A percentile compares a stretch with the other conserved stretches of the same genome.
These are phyloP conservation scores for Metalampra italica DNA, from an alignment of 2,888 invertebrate genomes.

Conservation along the genomic window DNA sequence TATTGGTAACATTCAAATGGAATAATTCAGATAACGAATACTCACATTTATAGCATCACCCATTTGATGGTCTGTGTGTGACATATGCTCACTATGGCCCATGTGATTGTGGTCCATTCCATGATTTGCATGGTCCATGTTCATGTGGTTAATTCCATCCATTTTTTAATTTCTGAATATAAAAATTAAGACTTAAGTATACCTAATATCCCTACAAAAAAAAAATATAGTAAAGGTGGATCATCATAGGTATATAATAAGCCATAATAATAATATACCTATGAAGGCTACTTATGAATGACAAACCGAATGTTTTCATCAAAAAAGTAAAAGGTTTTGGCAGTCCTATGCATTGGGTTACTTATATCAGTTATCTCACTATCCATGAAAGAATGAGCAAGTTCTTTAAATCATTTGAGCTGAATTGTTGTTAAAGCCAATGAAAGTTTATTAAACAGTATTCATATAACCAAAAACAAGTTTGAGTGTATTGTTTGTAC, in stretches of 20 bases:
- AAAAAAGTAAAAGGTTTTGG: too few relatives aligned
- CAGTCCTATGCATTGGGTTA: too few relatives aligned
- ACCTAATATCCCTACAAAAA: too few relatives aligned
- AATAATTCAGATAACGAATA: neutral
- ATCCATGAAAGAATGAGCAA: neutral
- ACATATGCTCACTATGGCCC: constrained; percentile 27
- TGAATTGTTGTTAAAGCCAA: constrained; percentile 7
- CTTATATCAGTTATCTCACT: too few relatives aligned
- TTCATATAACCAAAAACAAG: constrained; percentile 17
- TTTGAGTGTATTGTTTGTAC: neutral
- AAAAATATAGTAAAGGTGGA: too few relatives aligned
- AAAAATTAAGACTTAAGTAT: neutral
- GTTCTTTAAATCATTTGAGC: constrained; percentile 1
- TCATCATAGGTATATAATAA: too few relatives aligned
- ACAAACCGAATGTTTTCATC: too few relatives aligned
- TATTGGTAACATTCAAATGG: too few relatives aligned
- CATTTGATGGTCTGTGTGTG: constrained; percentile 31
- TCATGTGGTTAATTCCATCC: constrained; percentile 26
- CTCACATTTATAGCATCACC: constrained; percentile 4
- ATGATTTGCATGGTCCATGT: constrained; percentile 38
- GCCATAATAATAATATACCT: too few relatives aligned
- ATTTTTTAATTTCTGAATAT: constrained; percentile 21
- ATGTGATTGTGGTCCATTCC: constrained; percentile 25
- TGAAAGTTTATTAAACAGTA: constrained; percentile 24
- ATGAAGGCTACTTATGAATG: too few relatives aligned